These are phyloP conservation scores for Cosmopolites sordidus DNA, from an alignment of 2,888 invertebrate species.

Conservation along the genomic window DNA sequence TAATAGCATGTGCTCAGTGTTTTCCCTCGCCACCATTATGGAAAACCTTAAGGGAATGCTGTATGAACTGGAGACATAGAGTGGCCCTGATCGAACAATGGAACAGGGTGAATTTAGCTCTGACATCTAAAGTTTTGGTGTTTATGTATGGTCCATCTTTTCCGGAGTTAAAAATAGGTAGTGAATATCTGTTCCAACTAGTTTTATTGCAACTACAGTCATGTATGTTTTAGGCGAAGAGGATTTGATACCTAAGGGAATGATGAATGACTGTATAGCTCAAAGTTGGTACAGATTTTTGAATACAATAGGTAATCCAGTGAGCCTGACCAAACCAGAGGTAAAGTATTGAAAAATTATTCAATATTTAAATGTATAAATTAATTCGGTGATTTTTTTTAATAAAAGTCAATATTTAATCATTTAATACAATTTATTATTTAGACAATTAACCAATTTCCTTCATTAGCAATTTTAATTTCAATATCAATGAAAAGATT, in stretches of 20 bases:
- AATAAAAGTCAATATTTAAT: too few species aligned
- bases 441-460: too few species aligned
- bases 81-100: conserved; percentile 90
- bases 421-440: too few species aligned
- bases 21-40: conserved; percentile 94
- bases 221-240: conserved; percentile 83
- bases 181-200: conserved; percentile 2
- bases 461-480: too few species aligned
- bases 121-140: conserved; percentile 77
- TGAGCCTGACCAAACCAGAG: conserved; percentile 83
- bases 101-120: conserved; percentile 86
- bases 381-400: too few species aligned
- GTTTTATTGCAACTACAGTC: too few species aligned
- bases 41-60: conserved; percentile 91
- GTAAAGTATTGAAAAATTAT: conserved; percentile 41
- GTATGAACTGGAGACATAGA: conserved; percentile 91
- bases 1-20: conserved; percentile 70
- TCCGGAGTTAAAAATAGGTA: conserved; percentile 75
- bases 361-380: neutral
- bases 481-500: too few species aligned
- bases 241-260: conserved; percentile 79
- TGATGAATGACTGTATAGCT: conserved; percentile 85
- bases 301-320: conserved; percentile 92
- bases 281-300: conserved; percentile 96
- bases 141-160: conserved; percentile 87